Evolutionary conservation across 2,113 vertebrate genomes (phyloP), one percentile per base, ranked within the genome.

Genomic region (Oxyruncus cristatus): DNA sequence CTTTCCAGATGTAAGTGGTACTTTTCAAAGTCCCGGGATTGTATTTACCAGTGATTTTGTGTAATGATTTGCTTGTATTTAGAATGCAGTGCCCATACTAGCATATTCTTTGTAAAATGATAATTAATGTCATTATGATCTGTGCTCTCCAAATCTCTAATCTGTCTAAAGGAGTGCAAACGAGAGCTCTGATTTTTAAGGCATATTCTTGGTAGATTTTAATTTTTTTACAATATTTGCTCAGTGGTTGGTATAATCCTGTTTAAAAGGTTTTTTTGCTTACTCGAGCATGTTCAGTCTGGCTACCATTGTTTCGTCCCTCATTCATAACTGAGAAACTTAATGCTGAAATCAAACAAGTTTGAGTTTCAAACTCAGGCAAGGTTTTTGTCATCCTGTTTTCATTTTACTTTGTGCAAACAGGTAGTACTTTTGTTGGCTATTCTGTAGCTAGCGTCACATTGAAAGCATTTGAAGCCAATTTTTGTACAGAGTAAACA

Each of bases 401-500:
- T 78, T 79, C 72, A 9, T 89, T 92, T 95, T 86, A 49, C 41
- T 63, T 35, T 46, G 78, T 93, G 91, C 81, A 94, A 94, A 95
- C 85, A 89, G 65, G 37, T 86, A 73, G 75, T 76, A 68, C 46
- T 92, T 83, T 77, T 91, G n/a, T 89, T 81, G 59, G 89, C 92
- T 76, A 7, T 79, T 95, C 91, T 82, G 83, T 78, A 53, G 41
- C 63, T 83, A 85, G 62, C 73, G 72, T 86, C 4, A 2, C 44
- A 42, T n/a, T 74, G 84, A 78, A 91, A 80, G 80, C 58, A 86
- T 95, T 71, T 87, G 92, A 95, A 94, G 62, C 67, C 15, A 14
- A 27, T 85, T 96, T 92, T 96, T 94, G 50, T 75, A 39, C 30
- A 79, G 59, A 89, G 62, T 90, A 93, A 96, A 97, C 78, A 84